Conservation (phyloP, 2,888 invertebrate species). For the Synanthedon andrenaeformis region DNA sequence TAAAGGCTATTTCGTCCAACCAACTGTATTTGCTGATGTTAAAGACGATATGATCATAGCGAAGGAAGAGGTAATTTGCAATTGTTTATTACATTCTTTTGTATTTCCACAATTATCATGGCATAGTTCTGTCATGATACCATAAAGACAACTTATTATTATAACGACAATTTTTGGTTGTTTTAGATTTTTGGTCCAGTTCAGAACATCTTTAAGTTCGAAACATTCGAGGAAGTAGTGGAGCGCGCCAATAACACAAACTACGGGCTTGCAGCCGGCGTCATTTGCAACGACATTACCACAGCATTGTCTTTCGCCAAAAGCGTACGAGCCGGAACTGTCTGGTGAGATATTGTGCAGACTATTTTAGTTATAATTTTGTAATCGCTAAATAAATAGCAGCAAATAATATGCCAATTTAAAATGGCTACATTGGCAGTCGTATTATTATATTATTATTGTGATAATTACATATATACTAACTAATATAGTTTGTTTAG, state of each 20-base stretch:
- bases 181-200: constrained; percentile 92
- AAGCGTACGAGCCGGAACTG: constrained; percentile 83
- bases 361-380: not conserved
- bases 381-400: no score
- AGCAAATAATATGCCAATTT: no score
- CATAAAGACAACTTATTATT: no score
- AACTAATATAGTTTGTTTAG: no score
- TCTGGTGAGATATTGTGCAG: constrained; percentile 69
- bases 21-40: constrained; percentile 84
- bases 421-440: no score
- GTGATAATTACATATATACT: no score
- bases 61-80: constrained; percentile 73
- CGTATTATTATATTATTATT: no score
- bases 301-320: constrained; percentile 81
- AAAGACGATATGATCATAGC: constrained; percentile 82
- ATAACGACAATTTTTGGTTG: not conserved
- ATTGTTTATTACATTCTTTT: not conserved
- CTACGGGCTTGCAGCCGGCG: constrained; percentile 90
- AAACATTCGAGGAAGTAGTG: constrained; percentile 83
- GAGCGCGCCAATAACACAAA: constrained; percentile 85
- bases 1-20: constrained; percentile 81
- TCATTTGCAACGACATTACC: constrained; percentile 86
- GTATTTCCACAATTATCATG: not conserved
- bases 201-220: constrained; percentile 88
- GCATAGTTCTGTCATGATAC: no score